These are phyloP conservation scores for Whitmania pigra DNA, from an alignment of 1,140 invertebrate species.

Conservation along the genomic window DNA sequence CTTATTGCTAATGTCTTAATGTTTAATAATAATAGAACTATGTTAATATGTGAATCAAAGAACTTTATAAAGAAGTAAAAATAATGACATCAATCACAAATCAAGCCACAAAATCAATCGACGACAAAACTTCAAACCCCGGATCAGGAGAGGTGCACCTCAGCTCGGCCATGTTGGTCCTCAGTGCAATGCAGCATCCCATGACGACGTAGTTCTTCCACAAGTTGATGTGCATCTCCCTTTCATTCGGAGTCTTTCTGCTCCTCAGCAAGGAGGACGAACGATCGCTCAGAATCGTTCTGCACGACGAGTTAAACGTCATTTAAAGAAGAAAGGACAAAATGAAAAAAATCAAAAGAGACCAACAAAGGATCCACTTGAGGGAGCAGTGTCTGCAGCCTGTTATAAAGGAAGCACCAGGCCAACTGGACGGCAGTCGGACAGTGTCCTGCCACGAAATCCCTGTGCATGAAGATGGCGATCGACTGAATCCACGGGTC, in stretches of 20 bases:
- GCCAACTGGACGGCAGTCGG: conserved; percentile 69
- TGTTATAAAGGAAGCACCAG: conserved; percentile 85
- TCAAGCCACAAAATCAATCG: too few relatives aligned
- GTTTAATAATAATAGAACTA: too few relatives aligned
- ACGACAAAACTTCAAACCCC: conserved; percentile 24
- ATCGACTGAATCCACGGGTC: conserved; percentile 70
- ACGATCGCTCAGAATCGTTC: conserved; percentile 88
- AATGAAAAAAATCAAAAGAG: background rate
- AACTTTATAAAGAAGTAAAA: too few relatives aligned
- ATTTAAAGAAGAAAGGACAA: background rate
- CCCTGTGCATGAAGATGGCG: conserved; percentile 61
- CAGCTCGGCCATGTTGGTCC: conserved; percentile 56
- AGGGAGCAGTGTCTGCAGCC: conserved; percentile 74
- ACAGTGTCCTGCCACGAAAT: conserved; percentile 56
- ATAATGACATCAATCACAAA: too few relatives aligned
- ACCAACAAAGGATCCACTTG: conserved; percentile 78
- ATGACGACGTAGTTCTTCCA: conserved; percentile 94
- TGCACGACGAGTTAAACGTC: conserved; percentile 39
- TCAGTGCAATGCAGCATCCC: conserved; percentile 79
- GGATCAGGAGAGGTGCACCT: conserved; percentile 83
- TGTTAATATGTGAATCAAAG: too few relatives aligned
- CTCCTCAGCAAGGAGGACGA: conserved; percentile 66
- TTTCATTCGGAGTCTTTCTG: conserved; percentile 75
- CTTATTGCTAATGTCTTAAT: too few relatives aligned
- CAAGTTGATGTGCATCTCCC: conserved; percentile 78